These are phyloP conservation scores for Leptinotarsa peninsularis DNA, from an alignment of 2,888 invertebrate genomes.

Conservation along the genomic window DNA sequence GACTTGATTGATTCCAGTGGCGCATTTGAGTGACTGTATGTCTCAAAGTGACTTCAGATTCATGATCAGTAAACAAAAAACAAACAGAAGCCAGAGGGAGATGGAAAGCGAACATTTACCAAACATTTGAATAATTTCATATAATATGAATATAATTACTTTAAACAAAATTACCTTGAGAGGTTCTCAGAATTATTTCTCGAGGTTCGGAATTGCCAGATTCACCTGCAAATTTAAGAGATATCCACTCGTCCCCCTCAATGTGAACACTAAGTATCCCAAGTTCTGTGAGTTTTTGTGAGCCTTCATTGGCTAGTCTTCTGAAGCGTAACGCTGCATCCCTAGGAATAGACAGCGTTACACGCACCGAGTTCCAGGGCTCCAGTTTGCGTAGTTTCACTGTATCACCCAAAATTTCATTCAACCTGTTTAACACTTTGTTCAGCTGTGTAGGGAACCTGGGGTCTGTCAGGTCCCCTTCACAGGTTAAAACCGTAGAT, in stretches of 20 bases:
- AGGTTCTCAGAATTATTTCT: constrained; percentile 76
- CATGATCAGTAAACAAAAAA: no score
- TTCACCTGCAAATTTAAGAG: constrained; percentile 73
- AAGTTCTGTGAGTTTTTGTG: constrained; percentile 87
- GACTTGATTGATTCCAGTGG: no score
- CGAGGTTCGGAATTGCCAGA: constrained; percentile 76
- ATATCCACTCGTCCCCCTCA: constrained; percentile 86
- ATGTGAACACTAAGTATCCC: constrained; percentile 96
- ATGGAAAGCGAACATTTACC: no score
- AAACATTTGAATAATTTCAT: no score
- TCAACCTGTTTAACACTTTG: constrained; percentile 81
- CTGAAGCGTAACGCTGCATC: constrained; percentile 93
- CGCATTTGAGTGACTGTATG: no score
- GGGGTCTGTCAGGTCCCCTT: constrained; percentile 90
- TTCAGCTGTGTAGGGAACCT: constrained; percentile 85
- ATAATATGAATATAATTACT: no score
- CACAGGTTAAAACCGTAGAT: constrained; percentile 88
- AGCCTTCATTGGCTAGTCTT: constrained; percentile 92
- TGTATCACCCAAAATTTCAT: constrained; percentile 74
- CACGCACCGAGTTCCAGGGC: constrained; percentile 98
- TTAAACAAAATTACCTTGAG: constrained; percentile 57
- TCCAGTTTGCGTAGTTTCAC: constrained; percentile 84
- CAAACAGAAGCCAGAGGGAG: no score
- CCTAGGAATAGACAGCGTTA: constrained; percentile 96
- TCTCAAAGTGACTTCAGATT: no score